Evolutionary conservation across 1,140 invertebrate genomes (phyloP).

Genomic region (Pachypeltis micranthus): DNA sequence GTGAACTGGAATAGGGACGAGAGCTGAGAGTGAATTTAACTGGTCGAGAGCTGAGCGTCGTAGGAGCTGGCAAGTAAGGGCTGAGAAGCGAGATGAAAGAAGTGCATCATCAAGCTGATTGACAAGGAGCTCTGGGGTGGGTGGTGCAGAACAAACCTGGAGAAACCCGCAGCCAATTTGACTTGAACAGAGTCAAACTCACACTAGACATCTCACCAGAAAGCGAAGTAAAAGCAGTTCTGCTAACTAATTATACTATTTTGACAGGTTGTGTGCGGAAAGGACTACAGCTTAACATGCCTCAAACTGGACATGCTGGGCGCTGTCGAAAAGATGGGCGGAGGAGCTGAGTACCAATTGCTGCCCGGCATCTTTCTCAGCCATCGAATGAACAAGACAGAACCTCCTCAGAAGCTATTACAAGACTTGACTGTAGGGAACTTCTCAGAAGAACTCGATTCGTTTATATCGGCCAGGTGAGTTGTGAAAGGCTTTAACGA

Average conservation of each 20-base stretch:
- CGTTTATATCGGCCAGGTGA: constrained; percentile 15
- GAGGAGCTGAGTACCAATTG: constrained; percentile 44
- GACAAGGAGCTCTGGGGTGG: too few species aligned
- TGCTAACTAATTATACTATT: not conserved
- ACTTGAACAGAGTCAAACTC: too few species aligned
- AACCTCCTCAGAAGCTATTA: constrained; percentile 47
- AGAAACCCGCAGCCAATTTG: too few species aligned
- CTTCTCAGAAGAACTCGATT: constrained; percentile 19
- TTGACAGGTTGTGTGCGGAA: constrained; percentile 39
- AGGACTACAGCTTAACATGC: constrained; percentile 59
- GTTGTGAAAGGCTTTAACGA: too few species aligned
- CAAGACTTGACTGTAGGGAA: constrained; percentile 13
- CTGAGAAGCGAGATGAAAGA: too few species aligned
- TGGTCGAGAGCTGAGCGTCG: too few species aligned
- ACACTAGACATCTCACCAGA: too few species aligned
- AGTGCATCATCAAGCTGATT: too few species aligned
- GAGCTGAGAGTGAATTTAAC: too few species aligned
- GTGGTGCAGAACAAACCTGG: too few species aligned
- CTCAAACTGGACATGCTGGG: constrained; percentile 68
- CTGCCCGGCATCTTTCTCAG: constrained; percentile 36
- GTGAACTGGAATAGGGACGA: too few species aligned
- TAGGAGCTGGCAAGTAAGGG: too few species aligned
- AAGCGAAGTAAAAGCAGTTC: not conserved
- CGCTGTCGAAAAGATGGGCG: constrained; percentile 56
- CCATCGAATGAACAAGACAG: not conserved